Conservation (phyloP, 2,797 vertebrate genomes). For the Sebastes trivittatus region DNA sequence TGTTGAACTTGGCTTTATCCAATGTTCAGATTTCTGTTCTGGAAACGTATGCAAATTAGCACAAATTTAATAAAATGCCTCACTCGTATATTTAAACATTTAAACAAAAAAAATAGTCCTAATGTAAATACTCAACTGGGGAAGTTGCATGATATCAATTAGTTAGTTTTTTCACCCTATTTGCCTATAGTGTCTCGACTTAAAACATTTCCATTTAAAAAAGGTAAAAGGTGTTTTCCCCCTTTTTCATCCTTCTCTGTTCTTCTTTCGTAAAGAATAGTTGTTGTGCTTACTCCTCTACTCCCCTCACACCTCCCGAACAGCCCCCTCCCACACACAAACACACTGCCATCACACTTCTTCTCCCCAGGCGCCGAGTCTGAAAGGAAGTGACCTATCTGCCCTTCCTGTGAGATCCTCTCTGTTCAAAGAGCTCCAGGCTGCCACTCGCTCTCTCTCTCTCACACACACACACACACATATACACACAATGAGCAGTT, state of each 20-base stretch:
- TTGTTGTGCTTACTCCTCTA: constrained; percentile 11
- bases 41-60: too few relatives aligned
- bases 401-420: constrained; percentile 77
- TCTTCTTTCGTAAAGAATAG: constrained; percentile 8
- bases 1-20: accelerated
- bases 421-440: constrained; percentile 68
- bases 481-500: constrained; percentile 51
- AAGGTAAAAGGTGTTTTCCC: not conserved
- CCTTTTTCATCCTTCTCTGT: not conserved
- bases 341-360: constrained; percentile 47
- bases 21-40: too few relatives aligned
- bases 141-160: too few relatives aligned
- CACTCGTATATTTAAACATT: too few relatives aligned
- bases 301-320: not conserved
- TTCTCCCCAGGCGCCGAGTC: constrained; percentile 62
- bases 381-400: constrained; percentile 79
- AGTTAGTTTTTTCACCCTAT: too few relatives aligned
- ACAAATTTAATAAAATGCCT: too few relatives aligned
- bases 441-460: constrained; percentile 52
- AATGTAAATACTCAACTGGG: too few relatives aligned
- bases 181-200: too few relatives aligned
- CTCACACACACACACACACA: constrained; percentile 19
- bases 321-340: constrained; percentile 10
- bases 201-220: too few relatives aligned
- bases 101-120: too few relatives aligned